phyloP scores from a whole-genome alignment of 1,140 invertebrate genomes.

The Schlechtendalia chinensis region DNA sequence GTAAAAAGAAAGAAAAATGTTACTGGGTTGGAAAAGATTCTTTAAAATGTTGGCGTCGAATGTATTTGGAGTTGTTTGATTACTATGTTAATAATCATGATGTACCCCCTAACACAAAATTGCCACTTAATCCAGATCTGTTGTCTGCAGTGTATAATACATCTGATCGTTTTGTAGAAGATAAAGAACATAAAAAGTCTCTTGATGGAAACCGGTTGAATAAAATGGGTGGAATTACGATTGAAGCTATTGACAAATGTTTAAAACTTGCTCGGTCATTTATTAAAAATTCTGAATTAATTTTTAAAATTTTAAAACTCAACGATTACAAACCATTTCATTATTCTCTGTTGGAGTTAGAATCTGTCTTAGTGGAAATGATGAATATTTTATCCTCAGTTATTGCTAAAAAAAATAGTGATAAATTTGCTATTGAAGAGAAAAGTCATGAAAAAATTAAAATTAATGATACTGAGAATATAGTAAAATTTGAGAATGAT shows the following conservation, averaged over 20 bases:
- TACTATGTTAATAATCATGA: constrained; percentile 36
- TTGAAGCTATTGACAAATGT: constrained; percentile 2
- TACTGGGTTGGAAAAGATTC: constrained; percentile 54
- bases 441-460: not conserved
- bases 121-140: constrained; percentile 10
- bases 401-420: constrained; percentile 32
- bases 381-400: not conserved
- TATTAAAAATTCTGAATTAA: constrained; percentile 12
- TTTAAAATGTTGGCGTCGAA: constrained; percentile 52
- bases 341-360: constrained; percentile 15
- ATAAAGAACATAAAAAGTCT: not conserved
- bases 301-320: constrained; percentile 27
- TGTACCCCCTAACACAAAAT: not conserved
- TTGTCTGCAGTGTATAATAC: constrained; percentile 13
- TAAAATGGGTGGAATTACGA: constrained; percentile 22
- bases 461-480: not conserved
- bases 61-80: constrained; percentile 46
- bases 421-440: not conserved
- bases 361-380: constrained; percentile 11
- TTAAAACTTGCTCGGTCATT: not conserved
- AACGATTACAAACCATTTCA: constrained; percentile 10
- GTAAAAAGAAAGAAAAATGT: constrained; percentile 46
- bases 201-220: not conserved
- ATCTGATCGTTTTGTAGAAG: not conserved
- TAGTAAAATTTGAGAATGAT: not conserved